Evolutionary conservation across 2,113 vertebrate genomes (phyloP).

Genomic region (Python bivittatus): DNA sequence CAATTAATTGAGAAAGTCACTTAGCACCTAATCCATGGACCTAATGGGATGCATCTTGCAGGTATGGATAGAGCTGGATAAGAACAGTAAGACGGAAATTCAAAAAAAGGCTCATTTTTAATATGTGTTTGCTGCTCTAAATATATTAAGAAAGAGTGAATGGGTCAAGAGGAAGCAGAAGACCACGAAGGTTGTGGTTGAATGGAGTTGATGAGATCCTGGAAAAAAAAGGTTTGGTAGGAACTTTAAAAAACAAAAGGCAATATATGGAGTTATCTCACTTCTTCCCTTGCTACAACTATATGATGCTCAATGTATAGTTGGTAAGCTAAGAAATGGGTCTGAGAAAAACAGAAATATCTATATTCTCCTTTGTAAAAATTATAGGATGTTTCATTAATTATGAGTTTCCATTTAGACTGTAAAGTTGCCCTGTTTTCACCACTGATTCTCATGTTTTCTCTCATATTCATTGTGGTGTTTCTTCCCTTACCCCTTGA

Average conservation of each 20-base stretch:
- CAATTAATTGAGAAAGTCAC: conserved; percentile 70
- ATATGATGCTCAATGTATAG: not conserved
- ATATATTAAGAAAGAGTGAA: not conserved
- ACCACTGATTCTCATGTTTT: not conserved
- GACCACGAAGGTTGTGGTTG: not conserved
- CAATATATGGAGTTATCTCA: not conserved
- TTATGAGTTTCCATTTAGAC: not conserved
- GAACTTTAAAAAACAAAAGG: not conserved
- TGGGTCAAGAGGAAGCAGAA: not conserved
- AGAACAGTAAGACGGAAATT: conserved; percentile 19
- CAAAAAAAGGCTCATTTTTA: not conserved
- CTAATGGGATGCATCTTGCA: conserved; percentile 67
- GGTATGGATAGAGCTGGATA: not conserved
- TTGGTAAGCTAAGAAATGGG: not conserved
- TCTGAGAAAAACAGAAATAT: not conserved
- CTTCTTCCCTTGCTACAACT: not conserved
- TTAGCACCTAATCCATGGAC: conserved; percentile 72
- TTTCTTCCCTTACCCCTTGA: not conserved
- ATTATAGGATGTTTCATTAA: not conserved
- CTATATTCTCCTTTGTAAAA: not conserved
- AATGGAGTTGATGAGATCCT: not conserved
- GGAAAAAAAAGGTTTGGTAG: not conserved
- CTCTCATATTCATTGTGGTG: not conserved
- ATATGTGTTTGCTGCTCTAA: conserved; percentile 2
- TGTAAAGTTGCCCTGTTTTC: not conserved